Percentiles rank a stretch among this genome's conserved stretches.
Conservation (phyloP, 2,797 vertebrate genomes). For the Thamnophis elegans region DNA sequence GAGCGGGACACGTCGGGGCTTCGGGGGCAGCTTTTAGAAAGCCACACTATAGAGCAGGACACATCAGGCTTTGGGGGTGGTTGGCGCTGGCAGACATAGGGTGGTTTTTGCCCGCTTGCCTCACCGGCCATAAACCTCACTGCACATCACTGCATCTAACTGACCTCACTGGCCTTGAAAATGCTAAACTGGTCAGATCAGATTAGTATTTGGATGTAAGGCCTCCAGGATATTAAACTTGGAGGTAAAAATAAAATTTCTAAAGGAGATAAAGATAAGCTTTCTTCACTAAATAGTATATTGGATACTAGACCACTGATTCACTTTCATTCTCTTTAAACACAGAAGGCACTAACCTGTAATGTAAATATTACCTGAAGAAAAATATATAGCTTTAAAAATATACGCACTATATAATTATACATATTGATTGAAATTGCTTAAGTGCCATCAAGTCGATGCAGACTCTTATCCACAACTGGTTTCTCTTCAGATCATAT, state of each 20-base stretch:
- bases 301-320: neutral
- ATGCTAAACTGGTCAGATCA: neutral
- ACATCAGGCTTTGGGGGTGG: too few relatives aligned
- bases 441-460: neutral
- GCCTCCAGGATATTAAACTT: neutral
- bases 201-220: neutral
- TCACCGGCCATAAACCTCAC: too few relatives aligned
- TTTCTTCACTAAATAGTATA: neutral
- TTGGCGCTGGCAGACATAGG: too few relatives aligned
- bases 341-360: neutral
- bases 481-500: too few relatives aligned
- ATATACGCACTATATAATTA: neutral
- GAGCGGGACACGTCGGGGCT: too few relatives aligned
- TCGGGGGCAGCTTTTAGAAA: too few relatives aligned
- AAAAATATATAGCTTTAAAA: neutral
- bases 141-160: too few relatives aligned
- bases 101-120: too few relatives aligned
- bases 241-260: neutral
- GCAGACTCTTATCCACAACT: neutral
- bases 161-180: neutral
- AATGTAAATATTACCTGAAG: neutral
- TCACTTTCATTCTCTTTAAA: neutral
- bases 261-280: neutral
- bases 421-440: neutral
- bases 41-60: too few relatives aligned